Evolutionary conservation across 2,113 vertebrate species (phyloP), one percentile per base, ranked within the genome.

Genomic region (Tychaedon coryphoeus): DNA sequence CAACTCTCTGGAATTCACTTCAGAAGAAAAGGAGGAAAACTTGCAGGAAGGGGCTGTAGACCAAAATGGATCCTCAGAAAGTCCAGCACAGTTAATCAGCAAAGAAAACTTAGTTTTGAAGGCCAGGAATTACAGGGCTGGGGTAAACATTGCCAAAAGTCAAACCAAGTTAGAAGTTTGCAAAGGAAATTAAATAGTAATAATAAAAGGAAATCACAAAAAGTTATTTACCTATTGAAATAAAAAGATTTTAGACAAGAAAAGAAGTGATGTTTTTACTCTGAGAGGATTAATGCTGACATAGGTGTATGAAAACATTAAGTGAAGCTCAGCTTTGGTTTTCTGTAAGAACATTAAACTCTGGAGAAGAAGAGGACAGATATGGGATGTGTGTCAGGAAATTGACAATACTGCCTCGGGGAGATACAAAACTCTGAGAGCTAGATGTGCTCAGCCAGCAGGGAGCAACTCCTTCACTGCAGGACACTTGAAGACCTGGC

Each of bases 181-280:
- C 47, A 86, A 64, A 90, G 92, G 92, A 94, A 97, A 95, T 95
- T 77, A 90, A 97, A 93, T 31, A 86, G 51, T 62, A 93, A 94
- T 84, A 96, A 74, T 43, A 90, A 89, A 92, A 92, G 75, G 86
- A 93, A 96, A 79, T 65, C 0, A 1, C 86, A 90, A 86, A 91
- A 93, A 48, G 62, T 72, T 70, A 83, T 76, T 86, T 73, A 90
- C 24, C 24, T 70, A 73, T 95, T 17, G 9, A 92, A 95, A 86
- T 28, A 70, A 36, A 73, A 86, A 65, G 2, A 66, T 62, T 90
- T 83, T 76, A 86, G 60, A 94, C 54, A 42, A 71, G 56, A 56
- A 84, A 87, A 86, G 5, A 87, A 70, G 20, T 50, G 2, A 48
- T 66, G 7, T 54, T 93, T 93, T 94, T 73, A 62, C 51, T 43